phyloP scores from a whole-genome alignment of 2,113 vertebrate species.

The Brienomyrus brachyistius region DNA sequence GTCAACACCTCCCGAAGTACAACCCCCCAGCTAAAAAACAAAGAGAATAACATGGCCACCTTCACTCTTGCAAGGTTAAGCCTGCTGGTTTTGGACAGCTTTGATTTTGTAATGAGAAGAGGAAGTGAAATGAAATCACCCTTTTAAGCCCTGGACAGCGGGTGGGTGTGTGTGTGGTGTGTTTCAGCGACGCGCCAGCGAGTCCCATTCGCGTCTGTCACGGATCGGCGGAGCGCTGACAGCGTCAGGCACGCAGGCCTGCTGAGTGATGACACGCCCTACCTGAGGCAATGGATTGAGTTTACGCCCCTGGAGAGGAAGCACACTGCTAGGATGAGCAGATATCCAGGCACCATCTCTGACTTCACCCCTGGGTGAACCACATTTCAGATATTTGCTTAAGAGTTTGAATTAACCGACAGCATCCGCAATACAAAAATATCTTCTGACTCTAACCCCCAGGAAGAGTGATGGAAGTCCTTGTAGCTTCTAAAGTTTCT shows the following conservation, averaged over 20 bases:
- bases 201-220: slow-evolving; percentile 58
- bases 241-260: slow-evolving; percentile 37
- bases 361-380: background rate
- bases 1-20: slow-evolving; percentile 42
- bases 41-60: slow-evolving; percentile 41
- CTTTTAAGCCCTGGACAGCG: slow-evolving; percentile 67
- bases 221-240: slow-evolving; percentile 49
- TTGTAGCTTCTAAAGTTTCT: background rate
- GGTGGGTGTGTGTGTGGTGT: slow-evolving; percentile 56
- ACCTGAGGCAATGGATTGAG: background rate
- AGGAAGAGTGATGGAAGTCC: background rate
- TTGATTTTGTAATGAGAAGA: slow-evolving; percentile 61
- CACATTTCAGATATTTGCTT: background rate
- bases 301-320: background rate
- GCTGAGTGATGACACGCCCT: background rate
- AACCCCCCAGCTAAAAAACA: slow-evolving; percentile 39
- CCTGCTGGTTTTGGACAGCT: slow-evolving; percentile 69
- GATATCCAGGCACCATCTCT: background rate
- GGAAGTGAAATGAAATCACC: slow-evolving; percentile 67
- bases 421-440: background rate
- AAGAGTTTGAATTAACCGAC: background rate
- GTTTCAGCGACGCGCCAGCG: slow-evolving; percentile 48
- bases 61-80: slow-evolving; percentile 63
- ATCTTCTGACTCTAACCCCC: background rate
- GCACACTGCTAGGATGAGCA: background rate